Evolutionary conservation across 1,140 invertebrate species (phyloP), one percentile per base, ranked within the genome.

Genomic region (Trichogramma pretiosum): DNA sequence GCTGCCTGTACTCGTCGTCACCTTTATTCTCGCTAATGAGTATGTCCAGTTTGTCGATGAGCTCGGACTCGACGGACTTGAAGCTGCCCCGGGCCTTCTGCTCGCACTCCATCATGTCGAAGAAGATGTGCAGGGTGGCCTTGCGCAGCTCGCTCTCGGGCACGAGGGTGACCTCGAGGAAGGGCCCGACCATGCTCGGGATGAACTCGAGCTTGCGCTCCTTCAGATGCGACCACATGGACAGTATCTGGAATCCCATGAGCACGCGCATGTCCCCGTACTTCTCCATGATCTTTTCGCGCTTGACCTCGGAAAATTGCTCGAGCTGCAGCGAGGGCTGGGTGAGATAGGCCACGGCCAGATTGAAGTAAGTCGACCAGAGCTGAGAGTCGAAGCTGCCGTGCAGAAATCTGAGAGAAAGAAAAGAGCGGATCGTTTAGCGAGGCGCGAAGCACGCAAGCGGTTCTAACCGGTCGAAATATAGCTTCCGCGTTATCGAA

Each of bases 91-190:
- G 78, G 5, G 80, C 77, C 50, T 82, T 77, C 48, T 92, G 84
- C 62, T 98, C 94, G 61, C 85, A 89, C 53, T 93, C 87, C 87
- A 98, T 94, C 83, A 98, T 92, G 61, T 97, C 92, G 61, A 95
- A 97, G 58, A 98, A 92, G 22, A 97, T 93, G 9, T 90, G 87
- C 14, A 98, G 75, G 0, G 93, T 96, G 0, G 89, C 88, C 60
- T 92, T 88, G 5, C 93, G 75, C 14, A 98, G 64, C 56, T 90
- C 85, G 47, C 79, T 79, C 62, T 95, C 90, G 1, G 89, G 89
- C 16, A 97, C 89, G 16, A 97, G 69, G 0, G 92, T 92, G 7
- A 98, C 90, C 73, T 98, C 92, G 11, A 98, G 73, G 57, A 98
- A 85, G 0, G 91, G 89, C 3, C 93, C 91, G 8, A 98, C 92